Percentiles rank a stretch among this genome's conserved stretches.
These are phyloP conservation scores for Calameuta idolon DNA, from an alignment of 2,888 invertebrate species.

Conservation along the genomic window DNA sequence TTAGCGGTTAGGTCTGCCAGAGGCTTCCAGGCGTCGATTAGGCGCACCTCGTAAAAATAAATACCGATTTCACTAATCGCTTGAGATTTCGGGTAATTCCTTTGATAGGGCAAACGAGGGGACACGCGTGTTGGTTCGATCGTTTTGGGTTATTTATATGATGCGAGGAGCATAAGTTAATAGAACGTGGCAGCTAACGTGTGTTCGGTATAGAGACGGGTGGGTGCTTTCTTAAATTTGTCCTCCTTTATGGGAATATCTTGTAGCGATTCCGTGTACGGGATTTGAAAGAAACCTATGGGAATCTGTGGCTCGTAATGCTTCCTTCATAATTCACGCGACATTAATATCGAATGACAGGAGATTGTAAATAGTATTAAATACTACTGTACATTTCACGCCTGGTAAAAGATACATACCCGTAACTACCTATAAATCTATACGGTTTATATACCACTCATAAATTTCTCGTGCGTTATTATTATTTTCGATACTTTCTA, in stretches of 20 bases:
- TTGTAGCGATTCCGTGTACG: neutral
- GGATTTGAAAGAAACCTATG: neutral
- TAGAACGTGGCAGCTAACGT: neutral
- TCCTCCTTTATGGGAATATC: neutral
- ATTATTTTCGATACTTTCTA: neutral
- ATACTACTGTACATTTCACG: neutral
- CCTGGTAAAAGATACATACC: neutral
- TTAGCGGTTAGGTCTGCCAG: slow-evolving; percentile 31
- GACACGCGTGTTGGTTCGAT: slow-evolving; percentile 3
- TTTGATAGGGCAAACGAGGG: slow-evolving; percentile 12
- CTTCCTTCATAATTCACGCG: neutral
- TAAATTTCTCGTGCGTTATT: neutral
- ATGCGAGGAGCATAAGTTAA: neutral
- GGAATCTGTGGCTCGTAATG: neutral
- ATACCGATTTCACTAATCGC: slow-evolving; percentile 46
- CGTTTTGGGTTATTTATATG: neutral
- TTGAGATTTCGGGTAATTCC: slow-evolving; percentile 25
- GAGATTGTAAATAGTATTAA: neutral
- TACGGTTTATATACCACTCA: neutral
- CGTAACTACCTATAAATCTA: neutral
- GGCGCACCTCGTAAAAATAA: slow-evolving; percentile 49
- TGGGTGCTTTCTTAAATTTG: neutral
- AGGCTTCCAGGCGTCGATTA: slow-evolving; percentile 42
- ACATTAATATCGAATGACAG: neutral
- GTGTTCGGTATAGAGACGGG: neutral